Base-by-base conservation (phyloP, 2,888 invertebrate genomes). In the Cephus spinipes region DNA sequence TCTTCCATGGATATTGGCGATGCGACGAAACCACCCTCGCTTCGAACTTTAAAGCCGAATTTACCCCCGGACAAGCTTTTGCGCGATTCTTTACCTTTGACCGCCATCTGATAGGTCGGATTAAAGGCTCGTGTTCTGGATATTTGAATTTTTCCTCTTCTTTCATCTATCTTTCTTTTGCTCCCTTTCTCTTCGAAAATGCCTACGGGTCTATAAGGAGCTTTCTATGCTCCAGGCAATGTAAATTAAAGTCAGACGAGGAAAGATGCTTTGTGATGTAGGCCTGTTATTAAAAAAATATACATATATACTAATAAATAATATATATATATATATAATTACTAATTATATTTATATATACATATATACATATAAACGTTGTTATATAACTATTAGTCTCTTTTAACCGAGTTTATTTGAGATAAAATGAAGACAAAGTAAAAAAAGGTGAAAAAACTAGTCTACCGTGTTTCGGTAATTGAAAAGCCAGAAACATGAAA, bases 331-430 rank as follows among this genome's bases (percentile, higher is more conserved):
- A 36, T 12, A 36, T 36, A 12, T 12, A 36, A 4, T 12, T 12
- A 36, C 4, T 4, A 12, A 36, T 36, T 36, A 4, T 12, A 36
- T 36, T 3, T 12, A 12, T 36, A 1, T 36, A 12, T 36, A 15
- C 15, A 4, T 1, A 15, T 12, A 15, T 40, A 40, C 15, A 83
- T 88, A 85, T 81, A 83, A 82, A 80, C 79, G 77, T 80, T 78
- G 74, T 81, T 81, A 84, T 81, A 84, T 87, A 87, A 88, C 88
- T 86, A 87, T 84, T 80, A 81, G 80, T 73, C 81, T 76, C 81
- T 23, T 23, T 55, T 23, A 23, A 23, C 55, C 23, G 55, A 23
- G 55, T 55, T 55, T 55, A 55, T 55, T 55, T 9, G 23, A 55
- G 23, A 6, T 55, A 9, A 55, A 55, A 55, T 6, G 23, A 55